These are phyloP conservation scores for Malurus alboscapulatus DNA, from an alignment of 2,113 vertebrate species.

Conservation along the genomic window DNA sequence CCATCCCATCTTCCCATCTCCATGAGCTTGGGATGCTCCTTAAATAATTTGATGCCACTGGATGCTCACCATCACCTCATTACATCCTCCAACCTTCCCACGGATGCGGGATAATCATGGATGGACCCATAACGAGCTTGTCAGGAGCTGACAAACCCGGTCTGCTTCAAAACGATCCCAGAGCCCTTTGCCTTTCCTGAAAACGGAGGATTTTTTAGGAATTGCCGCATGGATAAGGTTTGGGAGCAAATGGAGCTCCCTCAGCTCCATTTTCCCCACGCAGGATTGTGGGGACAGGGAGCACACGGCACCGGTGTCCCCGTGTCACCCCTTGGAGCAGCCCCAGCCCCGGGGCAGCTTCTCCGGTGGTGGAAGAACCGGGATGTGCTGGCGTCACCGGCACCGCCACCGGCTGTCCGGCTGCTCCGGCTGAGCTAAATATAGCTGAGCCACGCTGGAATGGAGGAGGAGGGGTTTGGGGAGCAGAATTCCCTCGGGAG, in stretches of 20 bases:
- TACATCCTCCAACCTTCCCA: background rate
- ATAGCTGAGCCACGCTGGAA: fast-evolving
- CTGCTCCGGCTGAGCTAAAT: background rate
- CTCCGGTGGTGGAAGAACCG: background rate
- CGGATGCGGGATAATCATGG: fast-evolving
- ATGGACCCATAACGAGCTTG: fast-evolving
- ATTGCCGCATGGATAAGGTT: fast-evolving
- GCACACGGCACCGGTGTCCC: fast-evolving
- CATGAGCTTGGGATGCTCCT: background rate
- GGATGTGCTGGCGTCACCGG: background rate
- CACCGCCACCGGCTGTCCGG: fast-evolving
- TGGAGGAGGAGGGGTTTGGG: fast-evolving
- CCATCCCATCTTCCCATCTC: background rate
- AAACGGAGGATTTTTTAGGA: fast-evolving
- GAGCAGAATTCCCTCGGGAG: background rate
- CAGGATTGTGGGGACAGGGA: background rate
- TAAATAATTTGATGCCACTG: background rate
- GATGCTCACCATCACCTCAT: fast-evolving
- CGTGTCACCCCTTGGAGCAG: background rate
- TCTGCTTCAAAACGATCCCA: background rate
- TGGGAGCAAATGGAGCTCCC: background rate
- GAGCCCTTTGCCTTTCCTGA: background rate
- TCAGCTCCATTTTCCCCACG: fast-evolving
- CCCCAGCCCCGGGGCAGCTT: background rate
- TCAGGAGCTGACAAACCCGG: background rate